Evolutionary conservation across 1,140 invertebrate genomes (phyloP), one percentile per base, ranked within the genome.

Genomic region (Aphaenogaster floridana): DNA sequence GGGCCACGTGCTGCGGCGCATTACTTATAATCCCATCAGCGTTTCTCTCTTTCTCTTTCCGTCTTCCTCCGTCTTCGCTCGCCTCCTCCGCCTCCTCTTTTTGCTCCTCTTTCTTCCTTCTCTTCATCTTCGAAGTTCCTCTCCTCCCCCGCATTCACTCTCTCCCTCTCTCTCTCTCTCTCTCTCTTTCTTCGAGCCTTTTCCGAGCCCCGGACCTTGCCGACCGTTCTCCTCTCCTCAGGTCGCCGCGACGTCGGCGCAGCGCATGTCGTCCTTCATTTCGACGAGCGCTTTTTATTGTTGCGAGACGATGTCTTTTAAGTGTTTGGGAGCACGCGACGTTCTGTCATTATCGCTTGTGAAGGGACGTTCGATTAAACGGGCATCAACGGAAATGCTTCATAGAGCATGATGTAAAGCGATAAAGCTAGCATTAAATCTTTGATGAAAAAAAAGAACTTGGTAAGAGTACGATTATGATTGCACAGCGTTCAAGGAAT

Each of bases 1-100:
- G 92, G 93, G 94, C 94, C 94, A 95, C 94, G 94, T 94, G 93
- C 95, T 95, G 92, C 93, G 94, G 90, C 93, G 93, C 94, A 95
- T 95, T 91, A 91, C 90, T 91, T 91, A 91, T 91, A 91, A 91
- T 91, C 90, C 90, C 87, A 91, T 91, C 90, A 91, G 87, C 84
- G 77, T 87, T 89, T 91, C 86, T 87, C 86, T 84, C 74, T 92
- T 85, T 91, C 84, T 86, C 83, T 74, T 76, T 72, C 39, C 89
- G 59, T 78, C 68, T 76, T 86, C n/a, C 64, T 85, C 92, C 86
- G 77, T 91, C 89, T 80, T 89, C 87, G 78, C 86, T 74, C 57
- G 66, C 77, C 74, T 88, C 84, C 66, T 87, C 81, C 86, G 68
- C 79, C 50, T 84, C 83, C 54, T 84, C 61, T 64, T 68, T 71